A percentile compares a stretch with the other conserved stretches of the same genome.
Evolutionary conservation across 1,140 invertebrate species (phyloP).

Genomic region (Drosophila melanica): DNA sequence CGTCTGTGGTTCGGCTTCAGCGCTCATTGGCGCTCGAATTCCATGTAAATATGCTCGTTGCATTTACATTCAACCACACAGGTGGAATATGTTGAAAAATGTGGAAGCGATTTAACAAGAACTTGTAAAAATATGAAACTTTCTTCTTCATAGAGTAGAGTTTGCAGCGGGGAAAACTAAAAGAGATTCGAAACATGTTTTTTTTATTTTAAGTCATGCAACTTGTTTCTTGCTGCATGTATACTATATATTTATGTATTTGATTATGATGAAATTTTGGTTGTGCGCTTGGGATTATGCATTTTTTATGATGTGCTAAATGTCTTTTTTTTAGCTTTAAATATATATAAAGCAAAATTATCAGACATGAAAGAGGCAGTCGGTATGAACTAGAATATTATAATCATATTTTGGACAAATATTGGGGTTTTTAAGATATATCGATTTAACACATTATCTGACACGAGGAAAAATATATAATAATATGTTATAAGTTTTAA

Average conservation of each 20-base stretch:
- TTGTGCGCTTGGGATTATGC: too few species aligned
- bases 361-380: too few species aligned
- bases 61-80: slow-evolving; percentile 23
- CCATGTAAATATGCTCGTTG: slow-evolving; percentile 39
- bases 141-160: not conserved
- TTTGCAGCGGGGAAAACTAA: not conserved
- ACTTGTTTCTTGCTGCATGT: not conserved
- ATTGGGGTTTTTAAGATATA: too few species aligned
- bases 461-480: too few species aligned
- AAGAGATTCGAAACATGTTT: not conserved
- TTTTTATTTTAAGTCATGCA: not conserved
- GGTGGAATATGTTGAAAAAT: slow-evolving; percentile 22
- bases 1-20: slow-evolving; percentile 57
- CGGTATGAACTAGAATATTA: too few species aligned
- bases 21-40: slow-evolving; percentile 39
- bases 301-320: too few species aligned
- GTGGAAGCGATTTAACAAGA: slow-evolving; percentile 8
- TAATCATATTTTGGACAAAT: too few species aligned
- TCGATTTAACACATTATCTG: too few species aligned
- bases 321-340: too few species aligned
- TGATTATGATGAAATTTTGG: not conserved
- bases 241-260: not conserved
- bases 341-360: not conserved
- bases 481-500: too few species aligned
- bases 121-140: slow-evolving; percentile 19